Percentiles rank a stretch among this genome's conserved stretches.
phyloP scores from a whole-genome alignment of 2,113 vertebrate species.

The Paracanthobrama guichenoti region DNA sequence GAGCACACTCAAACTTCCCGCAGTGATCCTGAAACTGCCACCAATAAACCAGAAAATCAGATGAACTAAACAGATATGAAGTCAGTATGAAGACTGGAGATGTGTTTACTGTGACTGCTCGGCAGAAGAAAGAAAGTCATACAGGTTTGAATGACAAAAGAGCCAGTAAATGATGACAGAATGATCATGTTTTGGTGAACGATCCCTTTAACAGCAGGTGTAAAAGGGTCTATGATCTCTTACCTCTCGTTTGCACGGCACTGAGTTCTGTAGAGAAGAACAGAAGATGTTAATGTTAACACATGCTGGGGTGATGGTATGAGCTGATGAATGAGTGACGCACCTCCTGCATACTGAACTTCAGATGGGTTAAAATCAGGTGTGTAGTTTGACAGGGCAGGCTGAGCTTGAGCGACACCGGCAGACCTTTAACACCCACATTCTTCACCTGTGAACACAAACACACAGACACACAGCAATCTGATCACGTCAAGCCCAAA shows the following conservation, averaged over 20 bases:
- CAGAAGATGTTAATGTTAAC: not conserved
- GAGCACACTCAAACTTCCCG: not conserved
- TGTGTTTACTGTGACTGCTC: not conserved
- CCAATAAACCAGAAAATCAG: not conserved
- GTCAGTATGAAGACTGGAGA: too few species aligned
- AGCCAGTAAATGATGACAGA: not conserved
- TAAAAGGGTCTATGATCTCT: not conserved
- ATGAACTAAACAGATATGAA: too few species aligned
- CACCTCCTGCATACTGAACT: slow-evolving; percentile 61
- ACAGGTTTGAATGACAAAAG: not conserved
- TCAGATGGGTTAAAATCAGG: not conserved
- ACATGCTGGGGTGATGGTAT: not conserved
- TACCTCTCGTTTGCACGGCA: not conserved
- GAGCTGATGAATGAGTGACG: not conserved
- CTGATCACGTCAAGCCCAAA: not conserved
- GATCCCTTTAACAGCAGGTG: not conserved
- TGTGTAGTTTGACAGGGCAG: slow-evolving; percentile 61
- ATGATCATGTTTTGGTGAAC: not conserved
- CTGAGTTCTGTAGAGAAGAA: slow-evolving; percentile 17
- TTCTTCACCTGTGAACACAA: slow-evolving; percentile 66
- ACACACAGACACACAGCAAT: not conserved
- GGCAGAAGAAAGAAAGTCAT: not conserved
- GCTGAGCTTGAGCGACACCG: slow-evolving; percentile 59
- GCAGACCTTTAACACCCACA: slow-evolving; percentile 62
- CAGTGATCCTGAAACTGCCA: not conserved